A percentile compares a stretch with the other conserved stretches of the same genome.
Evolutionary conservation across 2,797 vertebrate species (phyloP).

Genomic region (Benthosema pterotum): DNA sequence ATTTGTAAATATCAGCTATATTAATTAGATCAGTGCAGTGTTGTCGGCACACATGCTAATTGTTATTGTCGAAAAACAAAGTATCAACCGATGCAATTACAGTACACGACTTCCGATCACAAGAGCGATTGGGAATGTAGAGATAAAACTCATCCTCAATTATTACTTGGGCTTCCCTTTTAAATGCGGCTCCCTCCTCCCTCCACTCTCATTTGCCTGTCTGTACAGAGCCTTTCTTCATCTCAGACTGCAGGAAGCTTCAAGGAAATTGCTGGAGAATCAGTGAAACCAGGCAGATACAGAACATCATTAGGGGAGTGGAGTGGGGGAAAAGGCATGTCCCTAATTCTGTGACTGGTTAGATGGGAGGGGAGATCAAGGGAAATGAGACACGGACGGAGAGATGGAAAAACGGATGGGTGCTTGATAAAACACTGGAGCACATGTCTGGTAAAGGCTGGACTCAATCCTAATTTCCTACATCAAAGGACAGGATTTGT

Average conservation of each 20-base stretch:
- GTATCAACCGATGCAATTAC: constrained; percentile 28
- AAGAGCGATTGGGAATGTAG: not conserved
- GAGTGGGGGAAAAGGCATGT: constrained; percentile 26
- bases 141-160: constrained; percentile 36
- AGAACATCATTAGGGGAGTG: constrained; percentile 48
- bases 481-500: constrained; percentile 32
- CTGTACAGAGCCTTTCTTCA: constrained; percentile 11
- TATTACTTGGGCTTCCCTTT: constrained; percentile 39
- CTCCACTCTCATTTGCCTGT: constrained; percentile 29
- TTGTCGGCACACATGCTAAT: not conserved
- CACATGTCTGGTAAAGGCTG: constrained; percentile 38
- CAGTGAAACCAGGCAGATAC: constrained; percentile 29
- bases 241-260: constrained; percentile 19
- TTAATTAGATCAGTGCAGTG: constrained; percentile 15
- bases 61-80: constrained; percentile 23
- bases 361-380: constrained; percentile 52
- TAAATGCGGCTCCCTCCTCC: constrained; percentile 35
- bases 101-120: not conserved
- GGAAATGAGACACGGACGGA: constrained; percentile 30
- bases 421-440: constrained; percentile 38
- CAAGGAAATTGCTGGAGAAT: constrained; percentile 34
- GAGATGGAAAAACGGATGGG: constrained; percentile 35
- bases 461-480: constrained; percentile 20
- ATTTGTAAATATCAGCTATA: constrained; percentile 40
- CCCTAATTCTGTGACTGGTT: constrained; percentile 6